Conservation (phyloP, 2,113 vertebrate genomes). For the Ammodramus savannarum region DNA sequence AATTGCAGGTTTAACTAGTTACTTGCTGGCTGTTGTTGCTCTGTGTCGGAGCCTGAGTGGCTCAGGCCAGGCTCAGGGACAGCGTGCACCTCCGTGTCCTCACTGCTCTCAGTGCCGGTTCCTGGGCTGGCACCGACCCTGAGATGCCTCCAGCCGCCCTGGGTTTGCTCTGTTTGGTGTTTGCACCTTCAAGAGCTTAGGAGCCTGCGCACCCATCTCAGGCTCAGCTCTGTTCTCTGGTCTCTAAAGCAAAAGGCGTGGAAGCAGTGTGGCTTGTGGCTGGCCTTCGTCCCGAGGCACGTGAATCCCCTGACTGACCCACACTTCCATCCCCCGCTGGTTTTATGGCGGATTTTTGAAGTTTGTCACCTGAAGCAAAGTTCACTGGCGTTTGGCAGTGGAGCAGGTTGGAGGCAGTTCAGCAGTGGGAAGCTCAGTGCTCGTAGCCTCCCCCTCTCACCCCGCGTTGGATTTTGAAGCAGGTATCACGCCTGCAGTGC, state of each 20-base stretch:
- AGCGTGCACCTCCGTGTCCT: rapidly evolving
- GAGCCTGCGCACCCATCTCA: rapidly evolving
- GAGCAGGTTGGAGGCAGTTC: not conserved
- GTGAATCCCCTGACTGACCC: not conserved
- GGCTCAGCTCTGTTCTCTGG: not conserved
- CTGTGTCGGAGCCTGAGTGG: rapidly evolving
- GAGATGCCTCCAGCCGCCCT: rapidly evolving
- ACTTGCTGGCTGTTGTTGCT: not conserved
- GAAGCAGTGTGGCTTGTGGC: not conserved
- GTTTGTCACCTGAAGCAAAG: slow-evolving; percentile 49
- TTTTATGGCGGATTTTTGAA: not conserved
- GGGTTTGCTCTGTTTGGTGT: rapidly evolving
- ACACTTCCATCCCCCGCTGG: not conserved
- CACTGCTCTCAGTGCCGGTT: rapidly evolving
- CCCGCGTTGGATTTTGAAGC: rapidly evolving
- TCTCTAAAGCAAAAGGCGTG: rapidly evolving
- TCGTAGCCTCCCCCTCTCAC: not conserved
- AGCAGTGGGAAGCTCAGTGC: not conserved
- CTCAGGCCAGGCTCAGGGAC: not conserved
- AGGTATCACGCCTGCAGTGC: not conserved
- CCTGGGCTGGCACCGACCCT: not conserved
- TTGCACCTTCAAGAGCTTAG: rapidly evolving
- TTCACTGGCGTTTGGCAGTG: not conserved
- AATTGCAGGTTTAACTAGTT: rapidly evolving
- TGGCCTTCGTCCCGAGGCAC: not conserved